Evolutionary conservation across 2,888 invertebrate genomes (phyloP), one percentile per base, ranked within the genome.

Genomic region (Terebella lapidaria): DNA sequence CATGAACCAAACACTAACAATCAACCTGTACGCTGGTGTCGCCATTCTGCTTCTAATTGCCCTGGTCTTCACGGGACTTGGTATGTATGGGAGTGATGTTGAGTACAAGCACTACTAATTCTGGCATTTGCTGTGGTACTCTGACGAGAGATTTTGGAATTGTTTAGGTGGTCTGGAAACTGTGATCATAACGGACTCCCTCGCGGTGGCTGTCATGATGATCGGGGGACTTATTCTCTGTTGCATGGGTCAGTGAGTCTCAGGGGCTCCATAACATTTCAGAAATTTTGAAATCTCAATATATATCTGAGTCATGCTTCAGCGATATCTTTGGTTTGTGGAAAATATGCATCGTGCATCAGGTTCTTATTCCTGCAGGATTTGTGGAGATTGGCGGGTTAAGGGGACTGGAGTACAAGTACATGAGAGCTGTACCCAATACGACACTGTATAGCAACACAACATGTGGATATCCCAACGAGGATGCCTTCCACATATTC

Each of bases 81-180:
- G 65, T 65, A 53, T 49, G 56, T n/a, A n/a, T n/a, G n/a, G n/a
- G n/a, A n/a, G n/a, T n/a, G n/a, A n/a, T n/a, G n/a, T n/a, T n/a
- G n/a, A n/a, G n/a, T n/a, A n/a, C n/a, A n/a, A n/a, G n/a, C n/a
- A 18, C 27, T 54, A 10, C 10, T 4, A 5, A 54, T 26, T 22
- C 5, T 18, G 10, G n/a, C n/a, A n/a, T 10, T 18, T n/a, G n/a
- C n/a, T n/a, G n/a, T n/a, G n/a, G n/a, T n/a, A n/a, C n/a, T n/a
- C n/a, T n/a, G n/a, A n/a, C n/a, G n/a, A n/a, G n/a, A n/a, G n/a
- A n/a, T n/a, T n/a, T n/a, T n/a, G n/a, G n/a, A n/a, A n/a, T 3
- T 81, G 84, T 22, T 24, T 66, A 75, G 81, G 81, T 51, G 76
- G 76, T 3, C 58, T 75, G 56, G 70, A 10, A n/a, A 64, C 65